phyloP scores from a whole-genome alignment of 2,797 vertebrate species.

The Anas flavirostris region DNA sequence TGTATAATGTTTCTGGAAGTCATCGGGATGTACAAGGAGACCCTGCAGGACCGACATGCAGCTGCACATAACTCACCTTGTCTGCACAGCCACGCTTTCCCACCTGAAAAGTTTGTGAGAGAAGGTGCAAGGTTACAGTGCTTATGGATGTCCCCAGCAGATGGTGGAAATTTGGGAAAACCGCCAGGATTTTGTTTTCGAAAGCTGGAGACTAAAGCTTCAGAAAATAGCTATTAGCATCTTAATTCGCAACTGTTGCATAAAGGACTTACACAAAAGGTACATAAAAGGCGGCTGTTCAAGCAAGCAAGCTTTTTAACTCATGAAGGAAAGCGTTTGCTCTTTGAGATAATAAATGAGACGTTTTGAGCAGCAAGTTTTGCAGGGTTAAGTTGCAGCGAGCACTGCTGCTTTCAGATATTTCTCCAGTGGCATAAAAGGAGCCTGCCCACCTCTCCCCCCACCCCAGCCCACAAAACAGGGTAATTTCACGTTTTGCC shows the following conservation, averaged over 20 bases:
- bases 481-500: background rate
- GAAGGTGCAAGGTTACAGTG: background rate
- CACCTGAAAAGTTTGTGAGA: background rate
- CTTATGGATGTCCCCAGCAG: background rate
- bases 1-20: background rate
- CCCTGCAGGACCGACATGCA: background rate
- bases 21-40: background rate
- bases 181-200: background rate
- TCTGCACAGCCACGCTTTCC: rapidly evolving
- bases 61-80: rapidly evolving
- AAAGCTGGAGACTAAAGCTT: background rate
- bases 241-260: background rate
- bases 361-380: background rate
- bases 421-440: background rate
- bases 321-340: background rate
- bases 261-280: background rate
- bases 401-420: background rate
- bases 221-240: background rate
- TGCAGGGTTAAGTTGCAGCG: background rate
- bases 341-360: background rate
- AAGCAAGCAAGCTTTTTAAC: background rate
- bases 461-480: rapidly evolving
- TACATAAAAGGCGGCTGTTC: background rate
- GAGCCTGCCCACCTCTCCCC: background rate
- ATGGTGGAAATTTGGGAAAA: background rate